Base-by-base conservation (phyloP, 2,888 invertebrate genomes). In the Trissonchulus latispiculum region DNA sequence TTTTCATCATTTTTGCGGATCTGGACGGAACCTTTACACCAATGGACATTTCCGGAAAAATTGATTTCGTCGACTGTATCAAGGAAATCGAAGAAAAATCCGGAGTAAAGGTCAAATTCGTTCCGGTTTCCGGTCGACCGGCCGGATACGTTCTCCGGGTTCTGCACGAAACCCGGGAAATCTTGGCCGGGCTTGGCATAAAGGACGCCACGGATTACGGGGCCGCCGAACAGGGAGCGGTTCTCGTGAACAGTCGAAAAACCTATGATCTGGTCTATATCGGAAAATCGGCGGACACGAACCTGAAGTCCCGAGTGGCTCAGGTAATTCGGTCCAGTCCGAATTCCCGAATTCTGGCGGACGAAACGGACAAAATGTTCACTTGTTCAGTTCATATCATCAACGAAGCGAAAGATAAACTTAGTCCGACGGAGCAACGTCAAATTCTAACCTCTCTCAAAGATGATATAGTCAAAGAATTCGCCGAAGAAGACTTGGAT, bases 311-410 rank as follows among this genome's bases (percentile, higher is more conserved):
- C 23, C 23, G 28, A 59, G 28, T 59, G 23, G 59, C 59, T 28
- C 23, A 59, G n/a, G n/a, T n/a, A n/a, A n/a, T n/a, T n/a, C n/a
- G n/a, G n/a, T n/a, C n/a, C n/a, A n/a, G n/a, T n/a, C n/a, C n/a
- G n/a, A n/a, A n/a, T n/a, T n/a, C n/a, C n/a, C 32, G 28, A 18
- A 73, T 73, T 32, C 18, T 71, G 61, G 8, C 15, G 37, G 73
- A 73, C 62, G 73, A 73, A 36, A 70, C 73, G 36, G 73, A 73
- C 71, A 73, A 73, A 33, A 61, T 73, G 35, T 73, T 70, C 71
- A 73, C 73, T 36, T 73, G 73, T 37, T 73, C 73, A 23, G 31
- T 73, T 18, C 73, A 73, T 68, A 73, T 73, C 37, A 71, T 28
- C 28, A 73, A 71, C 59, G 73, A 73, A 61, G 73, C 66, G 15